Conservation (phyloP, 1,140 invertebrate genomes). For the Palaemon carinicauda region DNA sequence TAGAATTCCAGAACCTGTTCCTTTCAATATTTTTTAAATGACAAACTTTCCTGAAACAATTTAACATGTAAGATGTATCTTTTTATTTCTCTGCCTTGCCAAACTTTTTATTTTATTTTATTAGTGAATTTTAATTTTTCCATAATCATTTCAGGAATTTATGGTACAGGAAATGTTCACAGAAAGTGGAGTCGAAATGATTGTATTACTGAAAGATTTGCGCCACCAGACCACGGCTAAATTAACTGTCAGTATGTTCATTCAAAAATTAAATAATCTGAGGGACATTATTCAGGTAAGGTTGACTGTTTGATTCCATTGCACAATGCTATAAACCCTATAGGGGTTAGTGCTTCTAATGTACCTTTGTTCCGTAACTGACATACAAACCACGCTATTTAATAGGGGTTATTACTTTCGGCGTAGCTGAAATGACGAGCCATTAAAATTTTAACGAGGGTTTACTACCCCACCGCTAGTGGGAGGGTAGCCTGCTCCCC, state of each 20-base stretch:
- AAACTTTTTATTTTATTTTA: background rate
- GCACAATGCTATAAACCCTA: too few species aligned
- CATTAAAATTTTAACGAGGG: too few species aligned
- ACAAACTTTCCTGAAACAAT: background rate
- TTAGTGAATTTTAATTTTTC: background rate
- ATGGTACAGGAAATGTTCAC: constrained; percentile 34
- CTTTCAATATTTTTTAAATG: background rate
- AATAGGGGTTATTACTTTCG: too few species aligned
- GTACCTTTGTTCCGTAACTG: too few species aligned
- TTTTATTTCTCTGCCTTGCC: background rate
- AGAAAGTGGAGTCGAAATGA: constrained; percentile 22
- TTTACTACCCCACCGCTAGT: too few species aligned
- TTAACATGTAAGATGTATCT: background rate
- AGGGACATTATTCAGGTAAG: constrained; percentile 36
- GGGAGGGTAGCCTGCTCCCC: too few species aligned
- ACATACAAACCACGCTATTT: too few species aligned
- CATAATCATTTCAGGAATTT: constrained; percentile 25
- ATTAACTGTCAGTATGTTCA: constrained; percentile 21
- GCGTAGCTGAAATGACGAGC: too few species aligned
- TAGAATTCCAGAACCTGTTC: too few species aligned
- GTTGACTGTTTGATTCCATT: background rate
- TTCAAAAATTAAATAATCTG: constrained; percentile 16
- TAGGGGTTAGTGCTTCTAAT: too few species aligned
- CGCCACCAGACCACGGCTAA: constrained; percentile 42
- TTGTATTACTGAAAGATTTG: constrained; percentile 39